These are phyloP conservation scores for Eudemis profundana DNA, from an alignment of 2,888 invertebrate genomes.

Conservation along the genomic window DNA sequence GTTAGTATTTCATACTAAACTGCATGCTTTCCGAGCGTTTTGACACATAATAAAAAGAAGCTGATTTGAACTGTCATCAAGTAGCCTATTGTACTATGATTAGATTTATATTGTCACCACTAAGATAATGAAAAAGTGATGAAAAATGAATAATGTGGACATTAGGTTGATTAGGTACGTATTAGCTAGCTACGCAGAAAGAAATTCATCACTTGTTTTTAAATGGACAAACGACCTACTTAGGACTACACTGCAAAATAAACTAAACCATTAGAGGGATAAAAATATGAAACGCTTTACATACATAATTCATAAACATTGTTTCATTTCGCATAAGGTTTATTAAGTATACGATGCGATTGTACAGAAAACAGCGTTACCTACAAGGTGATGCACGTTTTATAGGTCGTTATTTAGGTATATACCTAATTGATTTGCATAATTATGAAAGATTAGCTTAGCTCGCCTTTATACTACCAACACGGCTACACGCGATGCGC, in stretches of 20 bases:
- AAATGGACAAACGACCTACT: background rate
- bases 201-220: background rate
- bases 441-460: conserved; percentile 60
- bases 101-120: background rate
- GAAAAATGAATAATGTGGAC: background rate
- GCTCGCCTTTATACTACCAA: conserved; percentile 67
- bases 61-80: too few relatives aligned
- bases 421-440: conserved; percentile 36
- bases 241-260: background rate
- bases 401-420: conserved; percentile 5
- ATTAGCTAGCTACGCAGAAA: background rate
- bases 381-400: background rate
- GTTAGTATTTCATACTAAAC: too few relatives aligned
- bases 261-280: background rate
- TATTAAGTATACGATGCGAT: background rate
- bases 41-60: too few relatives aligned
- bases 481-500: conserved; percentile 74
- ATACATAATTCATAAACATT: conserved; percentile 16
- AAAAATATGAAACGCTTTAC: conserved; percentile 1
- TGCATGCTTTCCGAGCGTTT: too few relatives aligned
- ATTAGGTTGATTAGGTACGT: too few relatives aligned
- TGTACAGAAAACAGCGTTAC: background rate
- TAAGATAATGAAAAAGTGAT: background rate
- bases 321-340: background rate
- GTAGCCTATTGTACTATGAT: too few relatives aligned